A percentile compares a stretch with the other conserved stretches of the same genome.
Conservation (phyloP, 2,113 vertebrate species). For the Corythornis vintsioides region DNA sequence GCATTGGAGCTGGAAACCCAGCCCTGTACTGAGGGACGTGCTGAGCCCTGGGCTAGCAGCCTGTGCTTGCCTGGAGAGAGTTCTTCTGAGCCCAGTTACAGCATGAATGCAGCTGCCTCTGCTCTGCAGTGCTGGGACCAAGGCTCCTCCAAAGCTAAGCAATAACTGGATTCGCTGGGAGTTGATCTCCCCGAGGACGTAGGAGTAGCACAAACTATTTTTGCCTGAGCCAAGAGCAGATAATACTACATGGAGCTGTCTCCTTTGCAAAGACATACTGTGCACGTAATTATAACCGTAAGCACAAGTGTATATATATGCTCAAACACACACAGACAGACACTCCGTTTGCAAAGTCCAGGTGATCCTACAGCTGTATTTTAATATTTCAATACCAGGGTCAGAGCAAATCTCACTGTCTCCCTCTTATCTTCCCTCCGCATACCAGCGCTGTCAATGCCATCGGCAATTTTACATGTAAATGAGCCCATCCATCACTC, state of each 20-base stretch:
- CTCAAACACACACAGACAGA: neutral
- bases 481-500: constrained; percentile 84
- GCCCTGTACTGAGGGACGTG: fast-evolving
- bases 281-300: fast-evolving
- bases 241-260: fast-evolving
- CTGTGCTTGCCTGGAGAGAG: neutral
- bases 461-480: constrained; percentile 84
- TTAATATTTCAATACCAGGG: constrained; percentile 74
- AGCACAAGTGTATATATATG: neutral
- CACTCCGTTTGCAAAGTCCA: constrained; percentile 38
- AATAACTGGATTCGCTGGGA: neutral
- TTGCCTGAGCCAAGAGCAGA: neutral
- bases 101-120: neutral
- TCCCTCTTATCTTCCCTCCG: constrained; percentile 73
- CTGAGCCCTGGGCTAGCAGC: neutral
- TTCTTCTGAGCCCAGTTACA: neutral
- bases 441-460: constrained; percentile 80
- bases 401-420: constrained; percentile 71
- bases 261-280: fast-evolving
- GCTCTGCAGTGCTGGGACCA: neutral
- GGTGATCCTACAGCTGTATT: constrained; percentile 72
- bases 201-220: neutral
- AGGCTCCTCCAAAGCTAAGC: neutral
- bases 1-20: neutral
- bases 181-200: neutral